Base-by-base conservation (phyloP, 1,140 invertebrate genomes). In the Pararge aegeria region DNA sequence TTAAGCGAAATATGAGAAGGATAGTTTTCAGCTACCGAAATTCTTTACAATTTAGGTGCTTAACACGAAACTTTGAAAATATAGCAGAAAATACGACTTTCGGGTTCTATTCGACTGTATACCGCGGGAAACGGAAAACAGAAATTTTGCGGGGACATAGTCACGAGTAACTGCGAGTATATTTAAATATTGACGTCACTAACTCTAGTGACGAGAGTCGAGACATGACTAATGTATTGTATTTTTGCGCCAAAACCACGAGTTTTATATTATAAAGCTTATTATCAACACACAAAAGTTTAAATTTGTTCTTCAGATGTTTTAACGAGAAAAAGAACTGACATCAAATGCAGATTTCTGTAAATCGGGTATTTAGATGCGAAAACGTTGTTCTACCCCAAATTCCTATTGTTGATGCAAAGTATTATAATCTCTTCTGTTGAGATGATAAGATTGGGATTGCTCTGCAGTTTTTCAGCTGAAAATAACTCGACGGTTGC, bases 401-500 rank as follows among this genome's bases (percentile, higher is more conserved):
- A 55, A 30, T 49, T 57, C 55, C 24, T 29, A 46, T 53, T 57
- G 7, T 30, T 24, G 27, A 19, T 19, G 6, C 15, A 54, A 6
- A 19, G 19, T 18, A 57, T 38, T 48, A 29, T 60, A 7, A 34
- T 20, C 52, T 55, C 16, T 66, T 16, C 49, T 13, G 6, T 46
- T 15, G 16, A 0, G n/a, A 16, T 0, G 27, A 38, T 68, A 68
- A 56, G 34, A 56, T 58, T 18, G 13, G 53, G 37, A 51, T 44
- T 62, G n/a, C 46, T 40, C 42, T 19, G 50, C 5, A 37, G 12
- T 19, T 29, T 54, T 61, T 55, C 34, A 15, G 46, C 53, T 57
- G 34, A 49, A 70, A 70, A 70, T 70, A 70, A 34, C 58, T 34
- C 53, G 38, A 62, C 37, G 21, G 65, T 62, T 68, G 61, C 61